Percentiles rank a stretch among this genome's conserved stretches.
Evolutionary conservation across 2,888 invertebrate species (phyloP).

Genomic region (Athalia rosae): DNA sequence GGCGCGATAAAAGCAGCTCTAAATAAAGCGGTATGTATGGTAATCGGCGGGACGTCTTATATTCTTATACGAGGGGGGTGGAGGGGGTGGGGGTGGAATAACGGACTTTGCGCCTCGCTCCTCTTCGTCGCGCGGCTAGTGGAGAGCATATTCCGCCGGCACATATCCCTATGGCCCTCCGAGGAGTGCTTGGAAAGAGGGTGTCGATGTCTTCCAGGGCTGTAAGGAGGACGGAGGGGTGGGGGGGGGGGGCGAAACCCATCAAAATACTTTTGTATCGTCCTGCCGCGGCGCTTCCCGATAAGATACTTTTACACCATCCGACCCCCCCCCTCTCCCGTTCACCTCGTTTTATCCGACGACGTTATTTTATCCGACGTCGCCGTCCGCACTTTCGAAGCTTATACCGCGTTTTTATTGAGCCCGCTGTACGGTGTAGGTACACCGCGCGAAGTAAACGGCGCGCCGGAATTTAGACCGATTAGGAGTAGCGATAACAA

Average conservation of each 20-base stretch:
- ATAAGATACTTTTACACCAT: slow-evolving; percentile 57
- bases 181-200: slow-evolving; percentile 53
- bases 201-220: slow-evolving; percentile 44
- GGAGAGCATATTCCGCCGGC: slow-evolving; percentile 63
- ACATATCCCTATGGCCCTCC: slow-evolving; percentile 62
- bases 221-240: slow-evolving; percentile 54
- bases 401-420: slow-evolving; percentile 44
- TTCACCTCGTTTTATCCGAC: slow-evolving; percentile 4
- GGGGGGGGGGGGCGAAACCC: slow-evolving; percentile 62
- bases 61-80: too few relatives aligned
- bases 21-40: slow-evolving; percentile 66
- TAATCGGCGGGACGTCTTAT: slow-evolving; percentile 56
- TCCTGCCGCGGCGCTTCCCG: slow-evolving; percentile 49
- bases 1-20: slow-evolving; percentile 64
- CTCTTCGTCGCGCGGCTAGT: too few relatives aligned
- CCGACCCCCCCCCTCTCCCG: slow-evolving; percentile 47
- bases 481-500: too few relatives aligned
- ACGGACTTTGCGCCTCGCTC: slow-evolving; percentile 40
- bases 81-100: neutral
- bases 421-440: too few relatives aligned
- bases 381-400: neutral
- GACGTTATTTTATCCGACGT: neutral
- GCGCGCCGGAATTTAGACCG: too few relatives aligned
- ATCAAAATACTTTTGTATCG: slow-evolving; percentile 56
- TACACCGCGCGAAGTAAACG: too few relatives aligned